Evolutionary conservation across 2,797 vertebrate genomes (phyloP).

Genomic region (Anabacerthia variegaticeps): DNA sequence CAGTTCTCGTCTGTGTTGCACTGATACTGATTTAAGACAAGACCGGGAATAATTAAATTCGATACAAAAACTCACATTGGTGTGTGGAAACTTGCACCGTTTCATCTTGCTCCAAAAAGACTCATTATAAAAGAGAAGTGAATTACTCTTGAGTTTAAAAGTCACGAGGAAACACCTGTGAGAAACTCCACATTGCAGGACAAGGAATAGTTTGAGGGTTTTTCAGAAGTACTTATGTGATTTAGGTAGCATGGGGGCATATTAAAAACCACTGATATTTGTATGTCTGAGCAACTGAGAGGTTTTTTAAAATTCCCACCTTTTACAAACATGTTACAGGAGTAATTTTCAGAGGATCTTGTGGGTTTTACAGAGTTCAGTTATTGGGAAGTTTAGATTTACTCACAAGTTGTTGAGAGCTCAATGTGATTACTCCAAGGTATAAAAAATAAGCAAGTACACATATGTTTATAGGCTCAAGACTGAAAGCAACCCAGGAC

Average conservation of each 20-base stretch:
- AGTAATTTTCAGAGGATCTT: not conserved
- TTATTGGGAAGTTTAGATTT: not conserved
- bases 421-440: not conserved
- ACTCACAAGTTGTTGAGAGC: not conserved
- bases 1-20: not conserved
- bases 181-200: not conserved
- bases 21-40: not conserved
- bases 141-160: not conserved
- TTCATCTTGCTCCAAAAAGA: not conserved
- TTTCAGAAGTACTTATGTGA: not conserved
- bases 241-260: not conserved
- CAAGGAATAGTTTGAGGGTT: not conserved
- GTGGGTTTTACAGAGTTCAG: not conserved
- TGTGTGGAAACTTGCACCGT: not conserved
- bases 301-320: not conserved
- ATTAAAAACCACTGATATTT: not conserved
- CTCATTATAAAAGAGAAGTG: not conserved
- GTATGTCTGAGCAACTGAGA: not conserved
- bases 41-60: not conserved
- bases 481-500: not conserved
- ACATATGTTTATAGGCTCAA: not conserved
- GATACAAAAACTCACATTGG: not conserved
- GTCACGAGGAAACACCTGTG: not conserved
- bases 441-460: not conserved
- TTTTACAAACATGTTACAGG: not conserved